Evolutionary conservation across 2,888 invertebrate genomes (phyloP).

Genomic region (Stenotaenia linearis): DNA sequence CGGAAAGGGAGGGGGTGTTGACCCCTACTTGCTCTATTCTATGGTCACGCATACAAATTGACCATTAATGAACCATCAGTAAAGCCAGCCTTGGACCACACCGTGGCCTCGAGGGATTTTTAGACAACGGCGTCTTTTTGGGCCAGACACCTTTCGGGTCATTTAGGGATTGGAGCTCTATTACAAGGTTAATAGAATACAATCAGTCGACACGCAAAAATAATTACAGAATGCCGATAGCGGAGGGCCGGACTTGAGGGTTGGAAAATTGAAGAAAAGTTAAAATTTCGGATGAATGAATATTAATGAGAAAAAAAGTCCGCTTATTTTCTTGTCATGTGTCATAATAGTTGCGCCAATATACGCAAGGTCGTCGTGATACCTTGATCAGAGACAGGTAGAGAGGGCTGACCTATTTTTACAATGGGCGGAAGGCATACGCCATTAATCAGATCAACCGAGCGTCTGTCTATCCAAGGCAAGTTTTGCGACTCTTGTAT

Average conservation of each 20-base stretch:
- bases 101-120: slow-evolving; percentile 14
- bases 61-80: slow-evolving; percentile 19
- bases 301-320: background rate
- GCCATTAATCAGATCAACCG: slow-evolving; percentile 20
- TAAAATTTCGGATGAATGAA: background rate
- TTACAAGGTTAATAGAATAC: background rate
- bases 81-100: slow-evolving; percentile 13
- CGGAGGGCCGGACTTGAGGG: background rate
- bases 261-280: background rate
- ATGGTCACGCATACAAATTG: slow-evolving; percentile 18
- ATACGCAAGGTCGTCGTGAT: background rate
- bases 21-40: background rate
- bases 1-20: background rate
- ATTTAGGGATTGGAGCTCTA: background rate
- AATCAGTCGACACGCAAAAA: background rate
- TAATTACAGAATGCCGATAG: background rate
- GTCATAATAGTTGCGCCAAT: slow-evolving; percentile 23
- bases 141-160: slow-evolving; percentile 6
- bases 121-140: slow-evolving; percentile 17
- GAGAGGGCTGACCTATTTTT: slow-evolving; percentile 21
- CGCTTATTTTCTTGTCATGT: background rate
- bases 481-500: background rate
- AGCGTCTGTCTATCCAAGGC: slow-evolving; percentile 9
- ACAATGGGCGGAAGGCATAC: slow-evolving; percentile 9
- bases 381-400: slow-evolving; percentile 11